A percentile compares a stretch with the other conserved stretches of the same genome.
Conservation (phyloP, 2,888 invertebrate species). For the Aphodius sticticus region DNA sequence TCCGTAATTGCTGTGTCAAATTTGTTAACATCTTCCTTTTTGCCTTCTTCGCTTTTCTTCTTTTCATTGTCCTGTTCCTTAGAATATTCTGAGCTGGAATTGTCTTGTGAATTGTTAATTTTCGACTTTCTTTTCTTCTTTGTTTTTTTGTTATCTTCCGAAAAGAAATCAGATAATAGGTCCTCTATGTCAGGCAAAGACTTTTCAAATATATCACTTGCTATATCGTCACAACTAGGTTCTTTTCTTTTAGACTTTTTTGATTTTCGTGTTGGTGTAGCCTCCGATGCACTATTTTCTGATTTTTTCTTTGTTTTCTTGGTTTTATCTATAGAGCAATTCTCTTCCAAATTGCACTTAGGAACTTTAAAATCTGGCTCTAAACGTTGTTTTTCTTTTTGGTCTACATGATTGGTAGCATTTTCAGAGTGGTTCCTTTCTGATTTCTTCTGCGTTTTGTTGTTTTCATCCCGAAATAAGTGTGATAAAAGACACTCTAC, state of each 20-base stretch:
- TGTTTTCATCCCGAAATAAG: neutral
- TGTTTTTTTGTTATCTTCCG: neutral
- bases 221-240: neutral
- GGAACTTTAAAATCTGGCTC: neutral
- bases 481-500: neutral
- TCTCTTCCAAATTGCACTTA: no score
- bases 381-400: neutral
- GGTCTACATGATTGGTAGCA: neutral
- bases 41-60: neutral
- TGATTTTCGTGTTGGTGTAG: neutral
- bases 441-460: neutral
- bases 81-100: no score
- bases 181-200: neutral
- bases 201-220: neutral
- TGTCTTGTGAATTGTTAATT: no score
- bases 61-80: neutral
- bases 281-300: neutral
- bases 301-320: no score
- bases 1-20: neutral
- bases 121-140: neutral
- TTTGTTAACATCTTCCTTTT: neutral
- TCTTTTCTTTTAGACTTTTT: neutral
- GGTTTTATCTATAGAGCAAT: no score
- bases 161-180: neutral
- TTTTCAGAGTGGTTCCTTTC: neutral